These are phyloP conservation scores for Archips crataeganus DNA, from an alignment of 2,888 invertebrate genomes.

Conservation along the genomic window DNA sequence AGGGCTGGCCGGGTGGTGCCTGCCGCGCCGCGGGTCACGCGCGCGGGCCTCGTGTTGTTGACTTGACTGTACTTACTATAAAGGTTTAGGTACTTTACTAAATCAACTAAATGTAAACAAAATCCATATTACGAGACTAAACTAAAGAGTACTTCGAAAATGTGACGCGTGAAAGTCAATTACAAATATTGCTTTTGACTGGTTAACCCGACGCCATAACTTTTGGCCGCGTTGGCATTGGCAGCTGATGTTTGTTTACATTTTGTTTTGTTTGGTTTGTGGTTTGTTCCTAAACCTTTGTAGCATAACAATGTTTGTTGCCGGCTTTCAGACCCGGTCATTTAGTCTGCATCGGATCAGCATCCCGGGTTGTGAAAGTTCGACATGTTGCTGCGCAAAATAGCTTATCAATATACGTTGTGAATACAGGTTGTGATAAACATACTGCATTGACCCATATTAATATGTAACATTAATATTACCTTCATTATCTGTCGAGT, in stretches of 20 bases:
- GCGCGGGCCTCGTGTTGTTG: constrained; percentile 8
- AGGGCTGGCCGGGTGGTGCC: background rate
- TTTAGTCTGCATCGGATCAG: constrained; percentile 56
- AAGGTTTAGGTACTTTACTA: no score
- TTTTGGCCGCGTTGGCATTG: no score
- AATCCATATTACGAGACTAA: no score
- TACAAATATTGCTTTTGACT: no score
- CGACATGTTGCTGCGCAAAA: constrained; percentile 67
- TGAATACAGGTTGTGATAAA: constrained; percentile 52
- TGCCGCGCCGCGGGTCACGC: constrained; percentile 16
- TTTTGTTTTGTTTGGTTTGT: no score
- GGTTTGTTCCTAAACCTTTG: no score
- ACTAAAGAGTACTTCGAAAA: no score
- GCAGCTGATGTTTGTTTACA: no score
- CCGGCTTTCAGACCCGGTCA: constrained; percentile 44
- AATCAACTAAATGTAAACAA: no score
- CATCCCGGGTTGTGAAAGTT: constrained; percentile 68
- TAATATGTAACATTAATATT: background rate
- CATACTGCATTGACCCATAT: constrained; percentile 46
- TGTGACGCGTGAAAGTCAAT: no score
- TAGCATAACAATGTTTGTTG: no score
- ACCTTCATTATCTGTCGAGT: background rate
- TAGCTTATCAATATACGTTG: constrained; percentile 66
- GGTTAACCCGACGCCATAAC: no score
- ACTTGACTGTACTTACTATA: background rate